Evolutionary conservation across 1,140 invertebrate species (phyloP).

Genomic region (Aethina tumida): DNA sequence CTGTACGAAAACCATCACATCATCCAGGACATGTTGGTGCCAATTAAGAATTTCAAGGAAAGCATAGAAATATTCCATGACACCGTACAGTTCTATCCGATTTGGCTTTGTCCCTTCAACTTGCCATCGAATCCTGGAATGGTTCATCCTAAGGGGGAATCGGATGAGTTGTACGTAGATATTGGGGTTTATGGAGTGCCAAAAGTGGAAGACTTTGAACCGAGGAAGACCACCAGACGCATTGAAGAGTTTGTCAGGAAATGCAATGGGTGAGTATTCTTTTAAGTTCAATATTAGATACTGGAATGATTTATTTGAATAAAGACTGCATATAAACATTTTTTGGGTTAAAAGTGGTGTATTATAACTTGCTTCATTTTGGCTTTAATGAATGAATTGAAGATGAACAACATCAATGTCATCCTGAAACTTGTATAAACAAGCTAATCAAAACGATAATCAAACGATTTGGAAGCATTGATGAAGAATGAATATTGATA

Average conservation of each 20-base stretch:
- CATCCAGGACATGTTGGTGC: slow-evolving; percentile 79
- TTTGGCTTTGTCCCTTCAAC: slow-evolving; percentile 78
- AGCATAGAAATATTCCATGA: slow-evolving; percentile 56
- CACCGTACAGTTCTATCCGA: slow-evolving; percentile 65
- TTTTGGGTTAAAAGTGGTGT: no score
- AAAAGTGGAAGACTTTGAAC: slow-evolving; percentile 50
- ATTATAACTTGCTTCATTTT: no score
- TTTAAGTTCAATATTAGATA: neutral
- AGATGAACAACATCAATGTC: no score
- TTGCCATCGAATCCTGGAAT: slow-evolving; percentile 60
- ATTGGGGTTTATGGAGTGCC: slow-evolving; percentile 74
- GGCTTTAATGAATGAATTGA: no score
- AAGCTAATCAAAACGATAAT: no score
- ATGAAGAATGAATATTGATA: no score
- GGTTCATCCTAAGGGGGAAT: slow-evolving; percentile 42
- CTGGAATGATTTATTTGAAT: no score
- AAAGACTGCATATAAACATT: no score
- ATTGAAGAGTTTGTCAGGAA: slow-evolving; percentile 62
- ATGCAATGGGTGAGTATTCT: slow-evolving; percentile 47
- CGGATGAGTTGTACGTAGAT: slow-evolving; percentile 57
- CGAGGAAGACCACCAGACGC: slow-evolving; percentile 52
- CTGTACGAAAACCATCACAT: slow-evolving; percentile 72
- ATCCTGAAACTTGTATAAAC: no score
- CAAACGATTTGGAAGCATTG: no score
- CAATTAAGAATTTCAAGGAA: slow-evolving; percentile 49